Evolutionary conservation across 2,888 invertebrate species (phyloP).

Genomic region (Synergus laeviventris): DNA sequence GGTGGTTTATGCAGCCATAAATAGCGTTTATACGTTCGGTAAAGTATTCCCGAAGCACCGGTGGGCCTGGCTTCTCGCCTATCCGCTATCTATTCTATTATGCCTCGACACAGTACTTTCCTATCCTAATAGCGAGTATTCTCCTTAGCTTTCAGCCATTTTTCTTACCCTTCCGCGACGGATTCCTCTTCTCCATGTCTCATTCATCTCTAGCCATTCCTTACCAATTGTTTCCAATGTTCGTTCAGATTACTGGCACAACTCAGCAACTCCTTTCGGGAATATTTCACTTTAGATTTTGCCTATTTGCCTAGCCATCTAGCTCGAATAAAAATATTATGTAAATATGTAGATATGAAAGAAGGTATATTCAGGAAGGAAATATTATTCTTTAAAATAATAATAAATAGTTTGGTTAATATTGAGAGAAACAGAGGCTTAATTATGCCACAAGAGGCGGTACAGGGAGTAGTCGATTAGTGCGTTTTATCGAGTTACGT

Average conservation of each 20-base stretch:
- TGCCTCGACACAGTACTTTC: slow-evolving; percentile 66
- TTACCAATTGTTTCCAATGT: slow-evolving; percentile 32
- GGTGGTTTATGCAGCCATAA: slow-evolving; percentile 73
- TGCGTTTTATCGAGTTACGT: neutral
- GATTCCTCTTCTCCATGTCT: slow-evolving; percentile 25
- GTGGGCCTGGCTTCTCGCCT: slow-evolving; percentile 64
- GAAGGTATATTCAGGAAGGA: too few species aligned
- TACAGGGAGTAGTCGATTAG: neutral
- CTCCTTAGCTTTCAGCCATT: slow-evolving; percentile 46
- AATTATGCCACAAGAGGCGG: neutral
- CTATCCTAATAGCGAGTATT: slow-evolving; percentile 51
- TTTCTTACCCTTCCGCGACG: slow-evolving; percentile 41
- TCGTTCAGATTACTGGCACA: neutral
- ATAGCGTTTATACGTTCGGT: slow-evolving; percentile 73
- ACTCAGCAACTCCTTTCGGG: neutral
- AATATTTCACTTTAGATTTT: neutral
- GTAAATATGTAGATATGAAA: too few species aligned
- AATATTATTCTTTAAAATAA: neutral
- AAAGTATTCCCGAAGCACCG: slow-evolving; percentile 60
- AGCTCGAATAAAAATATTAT: neutral
- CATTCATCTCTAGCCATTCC: neutral
- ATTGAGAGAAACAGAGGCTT: neutral
- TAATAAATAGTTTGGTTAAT: neutral
- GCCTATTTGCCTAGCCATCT: neutral
- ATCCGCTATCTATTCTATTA: slow-evolving; percentile 73